phyloP scores from a whole-genome alignment of 2,113 vertebrate genomes.

The Siniperca knerii region DNA sequence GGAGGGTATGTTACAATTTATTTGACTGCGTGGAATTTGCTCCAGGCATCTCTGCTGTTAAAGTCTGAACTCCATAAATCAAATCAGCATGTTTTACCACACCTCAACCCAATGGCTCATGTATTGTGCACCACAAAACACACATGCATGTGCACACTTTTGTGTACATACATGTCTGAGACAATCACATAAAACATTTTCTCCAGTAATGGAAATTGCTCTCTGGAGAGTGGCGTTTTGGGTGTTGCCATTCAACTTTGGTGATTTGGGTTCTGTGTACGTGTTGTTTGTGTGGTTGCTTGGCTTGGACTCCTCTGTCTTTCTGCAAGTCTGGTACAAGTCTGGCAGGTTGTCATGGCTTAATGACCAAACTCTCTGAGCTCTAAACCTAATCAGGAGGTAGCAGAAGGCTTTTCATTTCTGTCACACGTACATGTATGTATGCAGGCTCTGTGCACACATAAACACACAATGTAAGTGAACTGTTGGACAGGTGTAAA shows the following conservation, averaged over 20 bases:
- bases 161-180: slow-evolving; percentile 1
- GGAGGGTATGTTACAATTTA: slow-evolving; percentile 57
- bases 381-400: slow-evolving; percentile 43
- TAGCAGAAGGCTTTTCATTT: slow-evolving; percentile 31
- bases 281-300: slow-evolving; percentile 13
- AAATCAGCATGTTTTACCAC: slow-evolving; percentile 21
- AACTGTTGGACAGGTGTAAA: slow-evolving; percentile 61
- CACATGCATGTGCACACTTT: neutral
- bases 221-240: neutral
- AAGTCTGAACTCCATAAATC: slow-evolving; percentile 66
- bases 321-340: slow-evolving; percentile 26
- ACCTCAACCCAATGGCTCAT: neutral
- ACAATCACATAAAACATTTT: neutral
- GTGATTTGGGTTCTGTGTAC: neutral
- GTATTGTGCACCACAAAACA: neutral
- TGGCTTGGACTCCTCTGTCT: slow-evolving; percentile 9
- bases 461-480: slow-evolving; percentile 15
- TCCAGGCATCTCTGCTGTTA: slow-evolving; percentile 53
- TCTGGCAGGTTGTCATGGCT: slow-evolving; percentile 47
- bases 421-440: neutral
- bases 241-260: slow-evolving; percentile 20
- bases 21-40: slow-evolving; percentile 75
- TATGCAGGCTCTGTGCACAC: neutral
- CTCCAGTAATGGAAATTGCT: neutral
- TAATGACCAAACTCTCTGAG: slow-evolving; percentile 31